Evolutionary conservation across 2,888 invertebrate genomes (phyloP), one percentile per base, ranked within the genome.

Genomic region (Macrosoma leucophasiata): DNA sequence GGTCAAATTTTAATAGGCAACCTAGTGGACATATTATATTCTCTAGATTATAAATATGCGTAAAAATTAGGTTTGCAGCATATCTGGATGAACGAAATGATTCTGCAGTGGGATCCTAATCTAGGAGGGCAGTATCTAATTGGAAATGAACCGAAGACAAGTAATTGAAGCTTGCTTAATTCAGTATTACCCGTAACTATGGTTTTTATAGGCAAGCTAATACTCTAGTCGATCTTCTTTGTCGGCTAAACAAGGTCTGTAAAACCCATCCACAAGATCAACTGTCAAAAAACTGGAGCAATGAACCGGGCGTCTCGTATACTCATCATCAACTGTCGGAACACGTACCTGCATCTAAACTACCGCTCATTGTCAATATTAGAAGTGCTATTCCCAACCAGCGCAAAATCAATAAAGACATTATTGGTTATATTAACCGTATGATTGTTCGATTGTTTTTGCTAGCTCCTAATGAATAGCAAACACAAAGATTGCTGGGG

Each of bases 351-450:
- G 66, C 75, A 62, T 74, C 82, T 78, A 79, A 82, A 81, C 81
- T 79, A 77, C 79, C 76, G 75, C 78, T 79, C 75, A 79, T 79
- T 79, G 81, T 81, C 79, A 79, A 81, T 81, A 82, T 77, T 74
- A 70, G 68, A n/a, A 72, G 75, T 63, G 60, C 56, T 68, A 66
- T 62, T 71, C 67, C 60, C 59, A 72, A 67, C 71, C 70, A 69
- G 62, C 69, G 68, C 63, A 73, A 69, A 77, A 79, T 77, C 79
- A 77, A 77, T 78, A 78, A 57, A 68, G 50, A 61, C 63, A 72
- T 75, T 77, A 77, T 71, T 62, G 59, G 61, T 63, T 43, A 42
- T 71, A 73, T 73, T 67, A 68, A 58, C 67, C 62, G 62, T 62
- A 70, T 66, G 64, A 70, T 67, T 58, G 59, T 52, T 53, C 46